Conservation (phyloP, 1,140 invertebrate genomes). For the Drosophila aff. region DNA sequence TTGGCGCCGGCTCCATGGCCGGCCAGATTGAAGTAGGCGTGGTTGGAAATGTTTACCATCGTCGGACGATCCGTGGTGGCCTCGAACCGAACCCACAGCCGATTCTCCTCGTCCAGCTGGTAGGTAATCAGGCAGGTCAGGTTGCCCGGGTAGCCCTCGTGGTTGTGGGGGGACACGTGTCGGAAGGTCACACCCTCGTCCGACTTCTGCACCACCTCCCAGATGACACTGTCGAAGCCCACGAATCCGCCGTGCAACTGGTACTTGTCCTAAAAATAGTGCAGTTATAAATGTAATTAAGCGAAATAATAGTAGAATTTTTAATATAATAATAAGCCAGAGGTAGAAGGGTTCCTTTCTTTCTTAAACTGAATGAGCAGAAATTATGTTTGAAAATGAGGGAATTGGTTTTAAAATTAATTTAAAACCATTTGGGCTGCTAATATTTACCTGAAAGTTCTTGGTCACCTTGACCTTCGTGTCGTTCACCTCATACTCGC, state of each 20-base stretch:
- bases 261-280: constrained; percentile 90
- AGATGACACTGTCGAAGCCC: constrained; percentile 94
- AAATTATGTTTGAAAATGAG: too few species aligned
- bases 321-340: background rate
- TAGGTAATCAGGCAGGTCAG: constrained; percentile 89
- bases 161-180: constrained; percentile 91
- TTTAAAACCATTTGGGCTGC: background rate
- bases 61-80: constrained; percentile 92
- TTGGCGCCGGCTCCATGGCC: constrained; percentile 89
- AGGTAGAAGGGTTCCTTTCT: too few species aligned
- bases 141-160: constrained; percentile 94
- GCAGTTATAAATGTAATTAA: background rate
- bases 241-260: constrained; percentile 94
- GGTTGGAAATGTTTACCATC: constrained; percentile 95
- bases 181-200: constrained; percentile 88
- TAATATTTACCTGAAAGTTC: constrained; percentile 87
- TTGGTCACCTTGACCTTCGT: constrained; percentile 88
- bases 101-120: constrained; percentile 89
- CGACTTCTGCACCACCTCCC: constrained; percentile 85
- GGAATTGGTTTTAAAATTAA: background rate
- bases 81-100: constrained; percentile 90
- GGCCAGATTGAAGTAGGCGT: constrained; percentile 97
- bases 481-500: constrained; percentile 89
- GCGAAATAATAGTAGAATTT: constrained; percentile 87
- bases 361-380: too few species aligned